phyloP scores from a whole-genome alignment of 1,140 invertebrate genomes.

The Condylostylus longicornis region DNA sequence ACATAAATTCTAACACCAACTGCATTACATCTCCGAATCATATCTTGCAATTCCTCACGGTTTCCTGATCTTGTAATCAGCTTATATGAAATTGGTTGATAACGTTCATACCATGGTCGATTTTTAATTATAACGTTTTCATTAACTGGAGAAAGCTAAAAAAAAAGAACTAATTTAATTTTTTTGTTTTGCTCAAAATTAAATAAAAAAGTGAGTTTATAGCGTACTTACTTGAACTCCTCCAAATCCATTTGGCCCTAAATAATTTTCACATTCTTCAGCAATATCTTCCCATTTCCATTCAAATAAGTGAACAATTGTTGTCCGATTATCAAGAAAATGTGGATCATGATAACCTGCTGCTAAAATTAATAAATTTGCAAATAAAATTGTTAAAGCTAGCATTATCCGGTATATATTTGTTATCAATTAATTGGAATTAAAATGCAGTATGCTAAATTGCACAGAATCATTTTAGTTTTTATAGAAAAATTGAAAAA shows the following conservation, averaged over 20 bases:
- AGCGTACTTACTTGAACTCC: slow-evolving; percentile 46
- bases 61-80: slow-evolving; percentile 60
- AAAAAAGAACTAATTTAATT: slow-evolving; percentile 1
- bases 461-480: too few species aligned
- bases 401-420: too few species aligned
- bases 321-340: slow-evolving; percentile 20
- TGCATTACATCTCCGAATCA: slow-evolving; percentile 58
- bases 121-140: slow-evolving; percentile 27
- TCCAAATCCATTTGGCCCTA: slow-evolving; percentile 49
- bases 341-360: slow-evolving; percentile 22
- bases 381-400: too few species aligned
- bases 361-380: too few species aligned
- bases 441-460: too few species aligned
- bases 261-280: slow-evolving; percentile 52
- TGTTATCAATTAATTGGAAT: too few species aligned
- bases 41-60: slow-evolving; percentile 51
- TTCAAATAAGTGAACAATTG: slow-evolving; percentile 52
- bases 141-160: slow-evolving; percentile 36
- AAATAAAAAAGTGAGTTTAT: not conserved
- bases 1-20: slow-evolving; percentile 62
- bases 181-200: not conserved
- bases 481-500: too few species aligned
- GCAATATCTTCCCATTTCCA: slow-evolving; percentile 59
- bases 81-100: slow-evolving; percentile 74
- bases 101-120: slow-evolving; percentile 68